Evolutionary conservation across 1,140 invertebrate species (phyloP), one percentile per base, ranked within the genome.

Genomic region (Drosophila rufa): DNA sequence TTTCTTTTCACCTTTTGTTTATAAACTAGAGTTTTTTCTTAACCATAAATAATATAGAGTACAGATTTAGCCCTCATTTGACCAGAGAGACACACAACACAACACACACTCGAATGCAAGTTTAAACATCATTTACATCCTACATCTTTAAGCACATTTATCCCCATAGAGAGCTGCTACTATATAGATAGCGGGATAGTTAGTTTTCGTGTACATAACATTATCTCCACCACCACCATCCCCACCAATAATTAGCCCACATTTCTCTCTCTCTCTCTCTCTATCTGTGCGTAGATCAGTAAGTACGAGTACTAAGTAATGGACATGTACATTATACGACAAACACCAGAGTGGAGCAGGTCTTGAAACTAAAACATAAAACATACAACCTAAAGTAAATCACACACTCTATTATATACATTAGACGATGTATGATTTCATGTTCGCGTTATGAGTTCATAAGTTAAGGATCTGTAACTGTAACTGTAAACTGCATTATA

Each of bases 1-100:
- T 84, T 80, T 85, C 56, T 70, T 80, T 73, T 73, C 64, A 70
- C 69, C 80, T 80, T 82, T 83, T 83, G 80, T 83, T 82, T 67
- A 83, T 83, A 83, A 55, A 75, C 82, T 83, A 75, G 79, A 51
- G 53, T 82, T 65, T 80, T 79, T 82, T 83, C 57, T 70, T 70
- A 74, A 42, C 45, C 55, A 45, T 62, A 51, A 70, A 64, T 61
- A 55, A 75, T 55, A 77, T 75, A 62, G 65, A 55, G 48, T 75
- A 64, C 47, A 55, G 58, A 59, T 51, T 14, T 47, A 3, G 2
- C 50, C 59, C 65, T 75, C 55, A 73, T 74, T 74, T 74, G 48
- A 55, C 43, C 47, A 51, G 48, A 61, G 33, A 67, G 33, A 66
- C 30, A 42, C 60, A 55, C 33, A 53, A 11, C 40, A 48, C 12